Evolutionary conservation across 2,113 vertebrate genomes (phyloP).

Genomic region (Mus spicilegus): DNA sequence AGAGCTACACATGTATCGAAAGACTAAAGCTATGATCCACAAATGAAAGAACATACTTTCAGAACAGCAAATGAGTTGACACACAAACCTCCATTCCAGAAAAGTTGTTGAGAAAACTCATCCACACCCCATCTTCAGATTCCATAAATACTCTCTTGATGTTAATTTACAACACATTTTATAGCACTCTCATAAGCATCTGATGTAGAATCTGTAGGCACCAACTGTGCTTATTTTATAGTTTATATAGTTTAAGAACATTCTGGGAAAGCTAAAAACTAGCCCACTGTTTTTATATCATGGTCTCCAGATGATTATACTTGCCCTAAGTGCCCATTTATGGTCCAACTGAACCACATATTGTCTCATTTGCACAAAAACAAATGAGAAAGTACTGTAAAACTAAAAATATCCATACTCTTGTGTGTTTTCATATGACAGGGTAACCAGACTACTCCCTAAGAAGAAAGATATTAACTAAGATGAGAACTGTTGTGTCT

Average conservation of each 20-base stretch:
- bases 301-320: background rate
- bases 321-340: conserved; percentile 27
- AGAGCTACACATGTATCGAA: background rate
- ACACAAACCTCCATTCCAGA: conserved; percentile 1
- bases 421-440: conserved; percentile 28
- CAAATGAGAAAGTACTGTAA: conserved; percentile 40
- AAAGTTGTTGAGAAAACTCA: background rate
- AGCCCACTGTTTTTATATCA: background rate
- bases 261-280: conserved; percentile 29
- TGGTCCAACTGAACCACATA: conserved; percentile 1
- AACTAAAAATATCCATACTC: conserved; percentile 61
- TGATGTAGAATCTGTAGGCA: background rate
- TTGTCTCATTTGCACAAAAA: background rate
- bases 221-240: conserved; percentile 6
- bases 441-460: conserved; percentile 18
- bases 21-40: background rate
- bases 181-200: background rate
- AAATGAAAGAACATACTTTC: background rate
- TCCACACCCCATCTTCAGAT: background rate
- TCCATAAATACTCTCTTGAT: background rate
- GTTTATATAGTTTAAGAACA: background rate
- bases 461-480: background rate
- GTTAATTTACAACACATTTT: background rate
- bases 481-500: conserved; percentile 43
- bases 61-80: conserved; percentile 31